These are phyloP conservation scores for Allolobophora icterica DNA, from an alignment of 2,888 invertebrate genomes.

Conservation along the genomic window DNA sequence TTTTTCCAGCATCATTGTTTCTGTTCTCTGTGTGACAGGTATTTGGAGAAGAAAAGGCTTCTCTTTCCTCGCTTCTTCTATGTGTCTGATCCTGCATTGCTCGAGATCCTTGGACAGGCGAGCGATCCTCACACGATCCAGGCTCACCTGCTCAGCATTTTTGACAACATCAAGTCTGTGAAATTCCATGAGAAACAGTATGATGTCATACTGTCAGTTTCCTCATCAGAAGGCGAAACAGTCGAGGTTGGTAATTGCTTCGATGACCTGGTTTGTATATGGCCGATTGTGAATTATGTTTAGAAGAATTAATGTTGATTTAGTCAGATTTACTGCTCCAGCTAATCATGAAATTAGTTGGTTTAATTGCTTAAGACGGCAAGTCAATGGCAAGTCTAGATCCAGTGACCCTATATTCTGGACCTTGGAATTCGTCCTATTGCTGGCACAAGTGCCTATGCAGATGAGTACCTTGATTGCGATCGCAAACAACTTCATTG, in stretches of 20 bases:
- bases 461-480: too few species aligned
- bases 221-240: slow-evolving; percentile 77
- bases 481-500: too few species aligned
- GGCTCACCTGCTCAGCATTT: slow-evolving; percentile 82
- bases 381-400: too few species aligned
- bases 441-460: too few species aligned
- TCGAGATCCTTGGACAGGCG: slow-evolving; percentile 88
- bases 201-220: slow-evolving; percentile 78
- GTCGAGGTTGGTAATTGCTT: slow-evolving; percentile 69
- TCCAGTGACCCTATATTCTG: too few species aligned
- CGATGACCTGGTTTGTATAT: too few species aligned
- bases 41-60: slow-evolving; percentile 81
- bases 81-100: slow-evolving; percentile 84
- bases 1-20: too few species aligned
- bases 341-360: too few species aligned
- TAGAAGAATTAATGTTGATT: too few species aligned
- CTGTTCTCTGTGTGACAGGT: slow-evolving; percentile 65
- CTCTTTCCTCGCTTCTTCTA: slow-evolving; percentile 89
- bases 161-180: slow-evolving; percentile 81
- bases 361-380: too few species aligned
- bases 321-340: too few species aligned
- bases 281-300: neutral
- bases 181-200: slow-evolving; percentile 80
- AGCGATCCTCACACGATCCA: slow-evolving; percentile 83
- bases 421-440: too few species aligned